These are phyloP conservation scores for Meta bourneti DNA, from an alignment of 2,888 invertebrate species.

Conservation along the genomic window DNA sequence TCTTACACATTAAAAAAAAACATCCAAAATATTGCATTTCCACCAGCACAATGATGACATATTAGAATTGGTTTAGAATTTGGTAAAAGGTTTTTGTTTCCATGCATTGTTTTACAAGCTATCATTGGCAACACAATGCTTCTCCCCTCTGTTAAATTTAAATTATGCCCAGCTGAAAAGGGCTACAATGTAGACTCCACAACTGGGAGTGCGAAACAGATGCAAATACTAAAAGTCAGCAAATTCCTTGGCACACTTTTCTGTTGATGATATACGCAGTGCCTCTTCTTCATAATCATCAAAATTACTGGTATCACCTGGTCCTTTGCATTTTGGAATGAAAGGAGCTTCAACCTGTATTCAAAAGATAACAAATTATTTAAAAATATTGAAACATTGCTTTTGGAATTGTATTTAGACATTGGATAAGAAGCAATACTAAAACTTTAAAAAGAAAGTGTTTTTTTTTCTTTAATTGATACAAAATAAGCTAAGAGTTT, in stretches of 20 bases:
- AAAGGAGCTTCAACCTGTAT: constrained; percentile 96
- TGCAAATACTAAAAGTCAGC: constrained; percentile 88
- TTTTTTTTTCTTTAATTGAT: not conserved
- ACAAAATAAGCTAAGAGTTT: too few species aligned
- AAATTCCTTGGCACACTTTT: constrained; percentile 99
- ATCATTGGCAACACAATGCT: constrained; percentile 74
- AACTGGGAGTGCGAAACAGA: constrained; percentile 68
- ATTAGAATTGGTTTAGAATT: constrained; percentile 57
- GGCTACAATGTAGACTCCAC: constrained; percentile 75
- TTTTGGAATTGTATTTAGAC: too few species aligned
- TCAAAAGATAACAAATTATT: not conserved
- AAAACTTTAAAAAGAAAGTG: constrained; percentile 1
- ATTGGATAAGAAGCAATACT: not conserved
- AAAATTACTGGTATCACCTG: constrained; percentile 99
- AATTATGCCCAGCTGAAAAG: constrained; percentile 77
- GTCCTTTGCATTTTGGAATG: constrained; percentile 98
- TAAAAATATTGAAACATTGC: not conserved
- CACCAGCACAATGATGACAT: constrained; percentile 67
- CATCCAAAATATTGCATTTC: constrained; percentile 67
- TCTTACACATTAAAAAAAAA: constrained; percentile 62
- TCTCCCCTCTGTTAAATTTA: constrained; percentile 60
- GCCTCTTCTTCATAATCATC: constrained; percentile 99
- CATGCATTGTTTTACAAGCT: constrained; percentile 71
- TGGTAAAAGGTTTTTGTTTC: constrained; percentile 68
- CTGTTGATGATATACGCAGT: constrained; percentile 97